Evolutionary conservation across 2,888 invertebrate species (phyloP), one percentile per base, ranked within the genome.

Genomic region (Ormia ochracea): DNA sequence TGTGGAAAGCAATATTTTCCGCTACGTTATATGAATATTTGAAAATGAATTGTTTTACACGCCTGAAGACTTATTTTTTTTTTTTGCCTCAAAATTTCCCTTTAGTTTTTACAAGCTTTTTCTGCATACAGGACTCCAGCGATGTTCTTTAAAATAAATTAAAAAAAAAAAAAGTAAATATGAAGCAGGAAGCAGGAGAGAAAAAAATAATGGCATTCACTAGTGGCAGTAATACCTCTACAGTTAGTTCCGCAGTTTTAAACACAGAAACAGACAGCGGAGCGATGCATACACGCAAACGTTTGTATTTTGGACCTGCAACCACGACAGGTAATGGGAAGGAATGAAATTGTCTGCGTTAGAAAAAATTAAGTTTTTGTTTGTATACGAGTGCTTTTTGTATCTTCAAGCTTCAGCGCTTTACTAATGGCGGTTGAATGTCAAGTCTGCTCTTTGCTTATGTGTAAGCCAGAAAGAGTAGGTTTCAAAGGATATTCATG

Each of bases 1-100:
- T 66, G 33, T 72, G 61, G 48, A 78, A 78, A 78, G 66, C 72
- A 78, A 78, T 78, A 78, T 78, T 78, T 78, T 78, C 78, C 78
- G 78, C 78, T 66, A 72, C 66, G 21, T 78, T 78, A 61, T 61
- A 45, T 38, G 52, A 54, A 33, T 56, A 68, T 56, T 17, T 52
- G 23, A 36, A 70, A 78, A 72, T 73, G 66, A 78, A 78, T 78
- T 72, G 72, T 61, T 78, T 54, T 36, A 58, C 65, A 63, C n/a
- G n/a, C 78, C 78, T 61, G 45, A 78, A 66, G 78, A 48, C 6
- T n/a, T 41, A 59, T 50, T 59, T 66, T 68, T 19, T 48, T 50
- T 59, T 66, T 68, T 19, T 26, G 10, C 36, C 17, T 50, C 19
- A 19, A 6, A 3, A 28, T 36, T 41, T 59, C 31, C n/a, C 14